Conservation (phyloP, 2,113 vertebrate genomes). For the Chelonoidis abingdonii region DNA sequence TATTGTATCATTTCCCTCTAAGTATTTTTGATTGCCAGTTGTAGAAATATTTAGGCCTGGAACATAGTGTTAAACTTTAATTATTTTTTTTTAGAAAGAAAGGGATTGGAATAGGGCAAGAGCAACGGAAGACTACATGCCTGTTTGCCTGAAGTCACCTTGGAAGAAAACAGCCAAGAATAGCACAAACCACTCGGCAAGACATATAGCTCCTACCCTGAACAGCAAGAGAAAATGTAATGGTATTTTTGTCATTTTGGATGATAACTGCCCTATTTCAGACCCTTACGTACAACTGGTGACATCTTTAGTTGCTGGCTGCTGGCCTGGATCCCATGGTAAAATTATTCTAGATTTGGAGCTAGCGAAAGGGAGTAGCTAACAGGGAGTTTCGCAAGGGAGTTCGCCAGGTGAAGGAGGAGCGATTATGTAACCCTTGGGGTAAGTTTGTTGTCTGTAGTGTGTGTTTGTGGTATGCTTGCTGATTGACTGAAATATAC, state of each 20-base stretch:
- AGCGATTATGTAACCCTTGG: too few relatives aligned
- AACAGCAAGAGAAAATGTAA: background rate
- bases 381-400: too few relatives aligned
- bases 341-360: background rate
- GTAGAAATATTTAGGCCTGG: background rate
- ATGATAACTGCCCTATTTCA: fast-evolving
- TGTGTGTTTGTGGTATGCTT: too few relatives aligned
- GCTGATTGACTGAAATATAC: too few relatives aligned
- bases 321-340: background rate
- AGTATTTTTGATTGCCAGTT: background rate
- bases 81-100: background rate
- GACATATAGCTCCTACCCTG: background rate
- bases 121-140: background rate
- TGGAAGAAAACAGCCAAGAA: background rate
- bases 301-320: background rate
- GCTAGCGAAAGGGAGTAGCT: too few relatives aligned
- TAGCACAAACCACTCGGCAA: background rate
- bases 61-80: background rate
- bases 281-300: background rate
- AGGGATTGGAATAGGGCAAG: background rate
- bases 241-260: fast-evolving
- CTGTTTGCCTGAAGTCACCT: background rate
- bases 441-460: too few relatives aligned
- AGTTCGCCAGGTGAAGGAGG: too few relatives aligned
- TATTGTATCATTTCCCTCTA: background rate